Base-by-base conservation (phyloP, 2,888 invertebrate species). In the Chouioia cunea region DNA sequence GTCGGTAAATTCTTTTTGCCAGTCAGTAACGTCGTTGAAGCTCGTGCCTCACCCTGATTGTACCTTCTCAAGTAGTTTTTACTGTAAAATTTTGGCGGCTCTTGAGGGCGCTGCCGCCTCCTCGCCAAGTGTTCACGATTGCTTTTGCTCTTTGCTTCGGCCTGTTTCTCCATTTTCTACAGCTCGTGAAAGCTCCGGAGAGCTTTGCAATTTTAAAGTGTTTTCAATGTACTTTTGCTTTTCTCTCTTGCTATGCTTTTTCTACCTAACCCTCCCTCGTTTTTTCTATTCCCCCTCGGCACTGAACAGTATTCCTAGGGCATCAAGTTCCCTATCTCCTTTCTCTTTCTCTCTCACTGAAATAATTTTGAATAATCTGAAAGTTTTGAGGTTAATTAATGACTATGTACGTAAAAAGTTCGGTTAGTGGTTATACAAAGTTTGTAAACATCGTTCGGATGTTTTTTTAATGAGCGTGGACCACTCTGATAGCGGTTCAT, bases 81-180 rank as follows among this genome's bases (percentile, higher is more conserved):
- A 48, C 56, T 73, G 56, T 73, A 73, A 57, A 70, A 73, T 70
- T 73, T 73, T 46, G 70, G 73, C 12, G 73, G 73, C 22, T 73
- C 73, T 18, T 62, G 66, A 3, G 56, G 68, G 1, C 65, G 72
- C 52, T 62, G 36, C 36, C 36, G 36, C 36, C 36, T 58, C 44
- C 36, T 47, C 20, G 60, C 6, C 36, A 12, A 15, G 12, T 44
- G 22, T 12, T 67, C 52, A 0, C 71, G 57, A 3, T 27, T 53
- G 56, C 56, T 47, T 44, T 64, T 63, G 48, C 44, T 14, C 8
- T 44, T 63, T 43, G 43, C 57, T 2, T 59, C 16, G 47, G 23
- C 47, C 14, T 59, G 53, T n/a, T 68, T 72, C 20, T 72, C 72
- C 72, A 72, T 72, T 52, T 50, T 65, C 57, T 4, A 14, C 18